Evolutionary conservation across 2,113 vertebrate genomes (phyloP).

Genomic region (Cyanoderma ruficeps): DNA sequence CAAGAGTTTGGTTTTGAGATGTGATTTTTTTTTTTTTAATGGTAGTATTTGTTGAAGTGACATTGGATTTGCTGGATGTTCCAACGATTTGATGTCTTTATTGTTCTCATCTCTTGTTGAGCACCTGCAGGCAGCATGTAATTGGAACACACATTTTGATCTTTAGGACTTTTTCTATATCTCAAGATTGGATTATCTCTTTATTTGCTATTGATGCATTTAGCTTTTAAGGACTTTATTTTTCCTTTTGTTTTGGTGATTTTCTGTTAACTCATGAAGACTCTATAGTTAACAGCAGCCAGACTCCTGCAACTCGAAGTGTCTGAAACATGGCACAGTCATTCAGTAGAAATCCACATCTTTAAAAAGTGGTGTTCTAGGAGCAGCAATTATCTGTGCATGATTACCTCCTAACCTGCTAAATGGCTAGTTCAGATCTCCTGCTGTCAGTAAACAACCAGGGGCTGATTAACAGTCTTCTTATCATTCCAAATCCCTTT

Average conservation of each 20-base stretch:
- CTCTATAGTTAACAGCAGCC: not conserved
- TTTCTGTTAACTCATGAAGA: not conserved
- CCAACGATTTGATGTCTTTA: not conserved
- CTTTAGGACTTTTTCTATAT: not conserved
- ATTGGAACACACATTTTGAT: not conserved
- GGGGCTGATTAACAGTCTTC: constrained; percentile 49
- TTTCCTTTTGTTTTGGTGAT: not conserved
- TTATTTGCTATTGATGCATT: not conserved
- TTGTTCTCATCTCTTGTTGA: not conserved
- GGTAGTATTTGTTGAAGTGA: not conserved
- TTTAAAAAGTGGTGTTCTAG: not conserved
- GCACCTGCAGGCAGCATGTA: not conserved
- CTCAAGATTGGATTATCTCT: not conserved
- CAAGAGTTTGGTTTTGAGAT: not conserved
- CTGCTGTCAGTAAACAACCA: constrained; percentile 49
- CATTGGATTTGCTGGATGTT: not conserved
- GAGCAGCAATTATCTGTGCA: constrained; percentile 50
- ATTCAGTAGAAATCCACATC: not conserved
- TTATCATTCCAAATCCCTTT: constrained; percentile 40
- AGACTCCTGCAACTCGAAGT: not conserved
- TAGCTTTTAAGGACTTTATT: not conserved
- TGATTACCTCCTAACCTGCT: constrained; percentile 49
- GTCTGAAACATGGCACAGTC: not conserved
- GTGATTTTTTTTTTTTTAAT: not conserved
- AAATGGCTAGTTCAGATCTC: constrained; percentile 48